These are phyloP conservation scores for Pollenia griseotomentosa DNA, from an alignment of 2,888 invertebrate species.

Conservation along the genomic window DNA sequence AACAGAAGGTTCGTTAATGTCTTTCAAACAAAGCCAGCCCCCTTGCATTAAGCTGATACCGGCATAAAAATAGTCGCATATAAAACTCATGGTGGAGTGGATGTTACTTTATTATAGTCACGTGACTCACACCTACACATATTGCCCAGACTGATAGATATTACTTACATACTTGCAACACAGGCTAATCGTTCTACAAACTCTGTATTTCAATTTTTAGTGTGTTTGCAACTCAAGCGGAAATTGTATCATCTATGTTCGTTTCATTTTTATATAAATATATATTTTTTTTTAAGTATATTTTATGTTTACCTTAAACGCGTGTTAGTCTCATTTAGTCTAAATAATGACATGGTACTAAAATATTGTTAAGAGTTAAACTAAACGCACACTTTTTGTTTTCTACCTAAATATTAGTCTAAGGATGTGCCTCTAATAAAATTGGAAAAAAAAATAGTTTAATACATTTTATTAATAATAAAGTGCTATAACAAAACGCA, in stretches of 20 bases:
- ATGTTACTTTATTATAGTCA: constrained; percentile 66
- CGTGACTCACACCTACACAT: constrained; percentile 75
- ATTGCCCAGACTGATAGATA: constrained; percentile 30
- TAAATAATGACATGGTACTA: constrained; percentile 54
- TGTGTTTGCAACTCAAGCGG: constrained; percentile 42
- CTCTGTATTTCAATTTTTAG: constrained; percentile 30
- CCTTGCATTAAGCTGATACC: constrained; percentile 33
- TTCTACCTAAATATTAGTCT: constrained; percentile 49
- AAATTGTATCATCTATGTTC: constrained; percentile 57
- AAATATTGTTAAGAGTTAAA: constrained; percentile 43
- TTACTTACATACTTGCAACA: constrained; percentile 46
- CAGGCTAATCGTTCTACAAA: constrained; percentile 58
- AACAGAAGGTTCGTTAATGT: constrained; percentile 67
- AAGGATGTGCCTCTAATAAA: constrained; percentile 63
- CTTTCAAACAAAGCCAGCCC: constrained; percentile 48
- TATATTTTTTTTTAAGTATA: constrained; percentile 1
- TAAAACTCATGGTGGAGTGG: constrained; percentile 33
- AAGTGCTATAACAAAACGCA: constrained; percentile 53
- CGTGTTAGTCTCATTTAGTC: constrained; percentile 67
- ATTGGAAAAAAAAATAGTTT: constrained; percentile 34
- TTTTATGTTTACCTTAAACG: constrained; percentile 61
- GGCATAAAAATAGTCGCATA: neutral
- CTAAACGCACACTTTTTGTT: constrained; percentile 15
- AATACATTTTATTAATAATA: constrained; percentile 56
- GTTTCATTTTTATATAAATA: neutral